These are phyloP conservation scores for Merodon equestris DNA, from an alignment of 2,888 invertebrate genomes.

Conservation along the genomic window DNA sequence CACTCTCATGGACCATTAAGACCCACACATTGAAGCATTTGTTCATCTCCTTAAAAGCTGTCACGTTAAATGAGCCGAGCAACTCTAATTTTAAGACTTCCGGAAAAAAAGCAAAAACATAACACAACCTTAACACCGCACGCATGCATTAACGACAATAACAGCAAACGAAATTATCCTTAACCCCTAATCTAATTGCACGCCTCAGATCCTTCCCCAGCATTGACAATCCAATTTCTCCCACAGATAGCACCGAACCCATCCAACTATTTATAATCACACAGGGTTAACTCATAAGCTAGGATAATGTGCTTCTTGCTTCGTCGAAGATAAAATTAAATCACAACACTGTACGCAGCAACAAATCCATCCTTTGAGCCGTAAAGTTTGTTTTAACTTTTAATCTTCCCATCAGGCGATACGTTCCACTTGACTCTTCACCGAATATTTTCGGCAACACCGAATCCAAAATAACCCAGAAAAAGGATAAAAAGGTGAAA, in stretches of 20 bases:
- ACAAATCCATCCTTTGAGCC: slow-evolving; percentile 59
- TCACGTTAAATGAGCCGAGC: no score
- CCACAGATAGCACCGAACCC: not conserved
- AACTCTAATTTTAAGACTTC: no score
- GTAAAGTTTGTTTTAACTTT: slow-evolving; percentile 65
- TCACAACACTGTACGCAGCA: slow-evolving; percentile 35
- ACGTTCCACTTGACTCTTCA: slow-evolving; percentile 55
- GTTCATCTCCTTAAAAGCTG: no score
- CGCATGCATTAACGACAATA: no score
- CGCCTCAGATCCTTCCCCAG: no score
- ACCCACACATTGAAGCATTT: no score
- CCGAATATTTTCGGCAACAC: not conserved
- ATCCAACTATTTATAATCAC: slow-evolving; percentile 58
- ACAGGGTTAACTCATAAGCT: slow-evolving; percentile 37
- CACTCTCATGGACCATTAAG: no score
- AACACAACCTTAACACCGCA: no score
- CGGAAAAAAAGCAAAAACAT: no score
- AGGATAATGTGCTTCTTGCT: slow-evolving; percentile 52
- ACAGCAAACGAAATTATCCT: no score
- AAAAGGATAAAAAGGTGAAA: slow-evolving; percentile 32
- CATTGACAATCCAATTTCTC: no score
- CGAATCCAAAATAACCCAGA: not conserved
- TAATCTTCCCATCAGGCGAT: slow-evolving; percentile 61
- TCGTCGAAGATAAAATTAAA: slow-evolving; percentile 59
- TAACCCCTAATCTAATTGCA: no score